Percentiles rank a stretch among this genome's conserved stretches.
phyloP scores from a whole-genome alignment of 2,888 invertebrate species.

The Troglohyphantes excavatus region DNA sequence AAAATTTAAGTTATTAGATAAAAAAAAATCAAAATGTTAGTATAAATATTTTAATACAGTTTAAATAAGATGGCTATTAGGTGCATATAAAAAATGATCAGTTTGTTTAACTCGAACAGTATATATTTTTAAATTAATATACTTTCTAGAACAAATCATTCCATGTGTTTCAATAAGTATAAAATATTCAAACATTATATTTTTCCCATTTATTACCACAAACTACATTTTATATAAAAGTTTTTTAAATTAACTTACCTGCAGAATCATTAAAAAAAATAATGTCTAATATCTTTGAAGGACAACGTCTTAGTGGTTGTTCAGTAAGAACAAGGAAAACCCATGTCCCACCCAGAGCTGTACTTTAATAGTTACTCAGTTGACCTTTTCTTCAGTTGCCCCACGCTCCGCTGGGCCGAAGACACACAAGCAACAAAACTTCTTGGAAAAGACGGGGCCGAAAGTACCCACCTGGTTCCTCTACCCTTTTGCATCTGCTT shows the following conservation, averaged over 20 bases:
- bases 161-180: too few relatives aligned
- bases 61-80: too few relatives aligned
- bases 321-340: conserved; percentile 22
- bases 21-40: too few relatives aligned
- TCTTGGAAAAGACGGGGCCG: conserved; percentile 1
- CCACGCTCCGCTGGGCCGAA: conserved; percentile 29
- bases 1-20: too few relatives aligned
- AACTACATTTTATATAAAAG: background rate
- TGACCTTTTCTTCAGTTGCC: conserved; percentile 37
- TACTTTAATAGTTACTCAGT: conserved; percentile 35
- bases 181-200: too few relatives aligned
- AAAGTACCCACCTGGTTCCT: background rate
- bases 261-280: background rate
- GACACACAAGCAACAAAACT: conserved; percentile 16
- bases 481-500: background rate
- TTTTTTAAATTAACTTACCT: conserved; percentile 1
- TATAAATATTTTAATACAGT: too few relatives aligned
- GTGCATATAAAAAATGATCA: too few relatives aligned
- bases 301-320: conserved; percentile 1
- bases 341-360: background rate
- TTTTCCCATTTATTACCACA: too few relatives aligned
- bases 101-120: too few relatives aligned
- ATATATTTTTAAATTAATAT: too few relatives aligned
- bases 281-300: background rate
- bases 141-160: too few relatives aligned